Conservation (phyloP, 1,140 invertebrate genomes). For the Leptoteleia sp. region DNA sequence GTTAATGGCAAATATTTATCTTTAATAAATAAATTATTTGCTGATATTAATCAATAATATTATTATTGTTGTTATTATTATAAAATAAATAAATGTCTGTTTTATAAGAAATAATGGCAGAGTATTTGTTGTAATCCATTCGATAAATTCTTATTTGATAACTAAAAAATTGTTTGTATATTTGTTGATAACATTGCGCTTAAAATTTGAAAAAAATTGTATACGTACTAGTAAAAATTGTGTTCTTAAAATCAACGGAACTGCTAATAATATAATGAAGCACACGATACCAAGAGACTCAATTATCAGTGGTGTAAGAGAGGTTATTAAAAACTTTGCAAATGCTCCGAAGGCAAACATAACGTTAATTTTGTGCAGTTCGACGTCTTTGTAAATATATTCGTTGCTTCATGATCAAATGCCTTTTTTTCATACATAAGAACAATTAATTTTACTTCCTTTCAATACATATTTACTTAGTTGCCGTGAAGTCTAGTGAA, state of each 20-base stretch:
- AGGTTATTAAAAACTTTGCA: conserved; percentile 70
- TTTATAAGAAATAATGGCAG: too few species aligned
- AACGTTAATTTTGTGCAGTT: conserved; percentile 62
- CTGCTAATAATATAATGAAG: conserved; percentile 71
- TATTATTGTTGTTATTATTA: too few species aligned
- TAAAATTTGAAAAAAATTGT: too few species aligned
- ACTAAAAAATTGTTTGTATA: too few species aligned
- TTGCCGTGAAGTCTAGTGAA: conserved; percentile 30
- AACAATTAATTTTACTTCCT: conserved; percentile 45
- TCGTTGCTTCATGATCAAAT: conserved; percentile 50
- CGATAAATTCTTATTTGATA: conserved; percentile 2
- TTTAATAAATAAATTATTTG: too few species aligned
- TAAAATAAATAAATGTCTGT: too few species aligned
- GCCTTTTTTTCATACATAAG: conserved; percentile 3
- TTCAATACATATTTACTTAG: conserved; percentile 18
- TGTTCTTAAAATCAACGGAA: conserved; percentile 71
- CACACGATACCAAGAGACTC: conserved; percentile 71
- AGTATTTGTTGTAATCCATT: too few species aligned
- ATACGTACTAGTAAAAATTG: conserved; percentile 72
- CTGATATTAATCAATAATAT: too few species aligned
- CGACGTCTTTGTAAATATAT: conserved; percentile 44
- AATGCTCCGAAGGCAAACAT: conserved; percentile 71
- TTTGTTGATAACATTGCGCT: too few species aligned
- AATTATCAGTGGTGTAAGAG: conserved; percentile 69
- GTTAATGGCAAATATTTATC: too few species aligned